Conservation (phyloP, 2,888 invertebrate genomes). For the Drosophila suboccidentalis region DNA sequence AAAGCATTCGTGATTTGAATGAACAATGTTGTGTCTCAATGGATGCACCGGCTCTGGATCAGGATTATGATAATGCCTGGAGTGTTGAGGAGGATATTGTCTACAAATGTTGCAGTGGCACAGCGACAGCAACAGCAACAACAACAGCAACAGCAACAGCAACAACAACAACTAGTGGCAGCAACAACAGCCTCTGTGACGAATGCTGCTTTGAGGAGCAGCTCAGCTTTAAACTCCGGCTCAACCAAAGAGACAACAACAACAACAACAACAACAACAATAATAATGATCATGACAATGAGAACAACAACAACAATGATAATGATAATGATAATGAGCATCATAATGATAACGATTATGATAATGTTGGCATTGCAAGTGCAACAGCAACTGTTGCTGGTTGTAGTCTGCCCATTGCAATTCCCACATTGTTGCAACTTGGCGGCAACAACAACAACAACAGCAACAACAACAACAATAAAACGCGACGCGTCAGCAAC, state of each 20-base stretch:
- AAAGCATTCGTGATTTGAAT: slow-evolving; percentile 82
- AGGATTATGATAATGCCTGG: slow-evolving; percentile 82
- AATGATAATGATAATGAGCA: background rate
- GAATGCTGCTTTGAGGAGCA: slow-evolving; percentile 72
- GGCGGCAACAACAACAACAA: slow-evolving; percentile 54
- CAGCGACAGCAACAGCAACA: slow-evolving; percentile 23
- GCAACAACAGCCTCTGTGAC: slow-evolving; percentile 55
- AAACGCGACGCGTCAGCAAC: slow-evolving; percentile 84
- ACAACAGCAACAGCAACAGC: slow-evolving; percentile 26
- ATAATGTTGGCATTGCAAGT: background rate
- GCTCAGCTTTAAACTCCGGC: slow-evolving; percentile 59
- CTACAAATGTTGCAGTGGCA: slow-evolving; percentile 68
- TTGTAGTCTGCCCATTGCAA: slow-evolving; percentile 33
- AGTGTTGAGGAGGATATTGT: slow-evolving; percentile 83
- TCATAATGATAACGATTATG: background rate
- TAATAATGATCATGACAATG: slow-evolving; percentile 2
- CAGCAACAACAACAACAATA: slow-evolving; percentile 30
- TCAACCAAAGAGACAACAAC: slow-evolving; percentile 65
- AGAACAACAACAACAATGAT: slow-evolving; percentile 10
- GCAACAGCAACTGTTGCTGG: slow-evolving; percentile 2
- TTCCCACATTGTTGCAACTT: slow-evolving; percentile 37
- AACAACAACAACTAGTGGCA: slow-evolving; percentile 10
- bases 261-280: slow-evolving; percentile 48
- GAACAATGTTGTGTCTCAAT: slow-evolving; percentile 84
- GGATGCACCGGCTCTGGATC: slow-evolving; percentile 57